Percentiles rank a stretch among this genome's conserved stretches.
Conservation (phyloP, 2,113 vertebrate species). For the Colossoma macropomum region DNA sequence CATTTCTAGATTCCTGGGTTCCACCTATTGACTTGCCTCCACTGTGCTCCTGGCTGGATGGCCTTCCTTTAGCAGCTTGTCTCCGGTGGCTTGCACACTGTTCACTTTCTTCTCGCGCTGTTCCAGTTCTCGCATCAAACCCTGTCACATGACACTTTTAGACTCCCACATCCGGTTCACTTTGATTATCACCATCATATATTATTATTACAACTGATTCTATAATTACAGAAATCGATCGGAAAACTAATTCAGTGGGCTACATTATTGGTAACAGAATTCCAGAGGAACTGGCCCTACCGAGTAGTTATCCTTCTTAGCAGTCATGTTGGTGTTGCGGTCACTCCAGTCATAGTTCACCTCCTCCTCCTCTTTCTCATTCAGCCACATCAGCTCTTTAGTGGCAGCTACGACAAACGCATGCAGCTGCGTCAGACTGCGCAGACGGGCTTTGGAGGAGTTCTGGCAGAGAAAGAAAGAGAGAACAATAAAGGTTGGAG, state of each 20-base stretch:
- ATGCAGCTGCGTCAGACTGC: conserved; percentile 84
- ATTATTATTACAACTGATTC: background rate
- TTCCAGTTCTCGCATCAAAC: conserved; percentile 92
- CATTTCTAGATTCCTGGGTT: too few species aligned
- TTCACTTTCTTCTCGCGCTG: conserved; percentile 87
- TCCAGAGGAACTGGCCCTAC: conserved; percentile 66
- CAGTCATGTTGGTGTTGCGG: conserved; percentile 84
- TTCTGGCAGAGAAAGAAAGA: conserved; percentile 70
- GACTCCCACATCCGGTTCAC: background rate
- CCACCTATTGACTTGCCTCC: conserved; percentile 76
- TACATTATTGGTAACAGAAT: background rate
- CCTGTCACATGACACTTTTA: conserved; percentile 69
- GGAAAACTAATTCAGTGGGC: too few species aligned
- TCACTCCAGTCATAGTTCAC: conserved; percentile 95
- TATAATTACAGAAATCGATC: too few species aligned
- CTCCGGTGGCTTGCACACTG: conserved; percentile 81
- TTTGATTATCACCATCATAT: background rate
- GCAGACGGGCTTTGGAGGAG: conserved; percentile 84
- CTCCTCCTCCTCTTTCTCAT: conserved; percentile 93
- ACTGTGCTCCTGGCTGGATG: conserved; percentile 85
- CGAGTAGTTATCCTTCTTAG: conserved; percentile 95
- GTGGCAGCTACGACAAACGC: conserved; percentile 86
- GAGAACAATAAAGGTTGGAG: background rate
- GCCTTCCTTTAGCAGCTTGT: conserved; percentile 85
- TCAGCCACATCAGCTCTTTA: conserved; percentile 95